These are phyloP conservation scores for Gadus macrocephalus DNA, from an alignment of 2,113 vertebrate genomes.

Conservation along the genomic window DNA sequence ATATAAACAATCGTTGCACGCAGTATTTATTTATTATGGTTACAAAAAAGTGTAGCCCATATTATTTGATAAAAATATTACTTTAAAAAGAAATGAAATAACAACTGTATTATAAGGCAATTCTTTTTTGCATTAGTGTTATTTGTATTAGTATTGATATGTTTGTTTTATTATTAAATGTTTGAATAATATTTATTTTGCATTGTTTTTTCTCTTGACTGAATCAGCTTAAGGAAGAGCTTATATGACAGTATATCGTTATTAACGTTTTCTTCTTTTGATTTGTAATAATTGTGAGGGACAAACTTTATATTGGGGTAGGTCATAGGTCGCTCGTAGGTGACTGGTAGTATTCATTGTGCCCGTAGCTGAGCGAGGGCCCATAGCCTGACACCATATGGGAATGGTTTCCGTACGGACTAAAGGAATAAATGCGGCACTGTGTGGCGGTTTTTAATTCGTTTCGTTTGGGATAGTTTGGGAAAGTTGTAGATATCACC, in stretches of 20 bases:
- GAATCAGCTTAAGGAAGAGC: neutral
- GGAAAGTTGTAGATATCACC: neutral
- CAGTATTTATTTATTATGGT: too few relatives aligned
- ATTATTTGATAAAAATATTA: neutral
- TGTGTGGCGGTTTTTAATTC: neutral
- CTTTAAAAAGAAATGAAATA: neutral
- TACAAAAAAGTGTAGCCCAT: neutral
- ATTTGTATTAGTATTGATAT: slow-evolving; percentile 2
- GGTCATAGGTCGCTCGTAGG: neutral
- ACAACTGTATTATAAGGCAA: neutral
- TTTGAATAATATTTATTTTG: slow-evolving; percentile 1
- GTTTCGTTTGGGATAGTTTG: neutral
- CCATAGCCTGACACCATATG: too few relatives aligned
- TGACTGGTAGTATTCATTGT: too few relatives aligned
- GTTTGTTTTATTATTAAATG: neutral
- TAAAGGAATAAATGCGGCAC: neutral
- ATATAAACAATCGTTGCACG: too few relatives aligned
- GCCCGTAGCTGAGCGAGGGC: too few relatives aligned
- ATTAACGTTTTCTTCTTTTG: neutral
- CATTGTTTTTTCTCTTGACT: neutral
- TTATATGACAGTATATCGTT: neutral
- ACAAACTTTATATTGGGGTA: neutral
- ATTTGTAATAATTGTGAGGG: neutral
- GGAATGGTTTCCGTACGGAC: too few relatives aligned
- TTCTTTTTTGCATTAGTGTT: neutral